Conservation (phyloP, 1,140 invertebrate species). For the Pseudomyrmex dendroicus region DNA sequence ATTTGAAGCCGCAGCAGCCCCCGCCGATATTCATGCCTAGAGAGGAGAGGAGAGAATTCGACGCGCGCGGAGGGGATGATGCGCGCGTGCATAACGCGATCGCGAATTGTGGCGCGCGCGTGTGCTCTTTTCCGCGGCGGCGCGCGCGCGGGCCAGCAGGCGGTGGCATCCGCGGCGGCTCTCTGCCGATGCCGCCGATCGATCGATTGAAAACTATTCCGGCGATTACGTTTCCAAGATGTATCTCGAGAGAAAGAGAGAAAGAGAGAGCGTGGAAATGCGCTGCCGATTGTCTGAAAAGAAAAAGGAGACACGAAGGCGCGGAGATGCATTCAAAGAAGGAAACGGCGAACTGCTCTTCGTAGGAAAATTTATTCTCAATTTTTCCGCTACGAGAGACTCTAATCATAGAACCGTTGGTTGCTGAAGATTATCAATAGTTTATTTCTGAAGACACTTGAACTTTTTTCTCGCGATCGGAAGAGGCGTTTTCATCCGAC, state of each 20-base stretch:
- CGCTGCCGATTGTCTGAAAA: background rate
- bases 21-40: constrained; percentile 59
- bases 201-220: constrained; percentile 73
- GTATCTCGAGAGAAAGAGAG: background rate
- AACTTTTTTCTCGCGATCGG: background rate
- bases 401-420: constrained; percentile 9
- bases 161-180: constrained; percentile 12
- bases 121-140: constrained; percentile 61
- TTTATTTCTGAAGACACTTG: background rate
- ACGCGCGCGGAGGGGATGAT: constrained; percentile 1
- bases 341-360: background rate
- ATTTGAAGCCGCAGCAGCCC: constrained; percentile 20
- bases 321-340: constrained; percentile 4
- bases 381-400: constrained; percentile 1
- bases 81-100: constrained; percentile 11
- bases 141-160: constrained; percentile 29
- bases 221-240: constrained; percentile 64
- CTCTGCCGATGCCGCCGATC: constrained; percentile 40
- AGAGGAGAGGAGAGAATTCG: constrained; percentile 46
- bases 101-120: constrained; percentile 37
- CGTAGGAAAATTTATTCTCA: background rate
- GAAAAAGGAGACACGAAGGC: background rate
- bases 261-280: background rate
- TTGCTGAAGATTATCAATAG: constrained; percentile 4
- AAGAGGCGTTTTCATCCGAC: background rate